Percentiles rank a stretch among this genome's conserved stretches.
These are phyloP conservation scores for Sylvia atricapilla DNA, from an alignment of 2,113 vertebrate genomes.

Conservation along the genomic window DNA sequence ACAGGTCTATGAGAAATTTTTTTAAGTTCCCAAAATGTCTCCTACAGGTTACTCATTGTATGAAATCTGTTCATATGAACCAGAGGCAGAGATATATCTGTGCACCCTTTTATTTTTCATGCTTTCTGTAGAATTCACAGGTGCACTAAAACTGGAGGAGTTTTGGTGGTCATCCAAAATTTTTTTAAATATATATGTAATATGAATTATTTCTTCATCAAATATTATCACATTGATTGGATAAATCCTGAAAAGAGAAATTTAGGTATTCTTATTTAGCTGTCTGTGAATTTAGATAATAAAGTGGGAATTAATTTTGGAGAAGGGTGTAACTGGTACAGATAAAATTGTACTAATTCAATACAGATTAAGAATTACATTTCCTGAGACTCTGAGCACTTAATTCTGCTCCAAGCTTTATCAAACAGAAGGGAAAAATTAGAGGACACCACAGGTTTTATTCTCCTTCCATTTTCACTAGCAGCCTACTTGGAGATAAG, in stretches of 20 bases:
- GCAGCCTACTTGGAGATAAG: conserved; percentile 1
- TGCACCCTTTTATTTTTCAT: not conserved
- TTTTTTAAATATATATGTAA: not conserved
- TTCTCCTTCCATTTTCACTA: not conserved
- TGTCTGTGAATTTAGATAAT: not conserved
- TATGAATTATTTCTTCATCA: not conserved
- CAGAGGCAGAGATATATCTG: not conserved
- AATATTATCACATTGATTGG: not conserved
- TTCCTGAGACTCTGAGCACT: not conserved
- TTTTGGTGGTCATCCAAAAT: not conserved
- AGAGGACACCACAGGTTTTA: not conserved
- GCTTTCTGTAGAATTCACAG: not conserved
- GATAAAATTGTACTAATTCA: not conserved
- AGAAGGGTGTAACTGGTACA: not conserved
- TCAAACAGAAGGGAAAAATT: not conserved
- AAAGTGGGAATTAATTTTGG: not conserved
- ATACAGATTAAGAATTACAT: not conserved
- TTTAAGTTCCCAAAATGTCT: not conserved
- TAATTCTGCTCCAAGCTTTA: not conserved
- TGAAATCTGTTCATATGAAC: not conserved
- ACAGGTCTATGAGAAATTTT: not conserved
- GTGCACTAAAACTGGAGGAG: not conserved
- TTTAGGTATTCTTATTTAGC: not conserved
- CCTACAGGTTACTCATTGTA: not conserved
- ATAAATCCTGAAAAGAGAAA: not conserved